Evolutionary conservation across 2,888 invertebrate species (phyloP), one percentile per base, ranked within the genome.

Genomic region (Drosophila leonis): DNA sequence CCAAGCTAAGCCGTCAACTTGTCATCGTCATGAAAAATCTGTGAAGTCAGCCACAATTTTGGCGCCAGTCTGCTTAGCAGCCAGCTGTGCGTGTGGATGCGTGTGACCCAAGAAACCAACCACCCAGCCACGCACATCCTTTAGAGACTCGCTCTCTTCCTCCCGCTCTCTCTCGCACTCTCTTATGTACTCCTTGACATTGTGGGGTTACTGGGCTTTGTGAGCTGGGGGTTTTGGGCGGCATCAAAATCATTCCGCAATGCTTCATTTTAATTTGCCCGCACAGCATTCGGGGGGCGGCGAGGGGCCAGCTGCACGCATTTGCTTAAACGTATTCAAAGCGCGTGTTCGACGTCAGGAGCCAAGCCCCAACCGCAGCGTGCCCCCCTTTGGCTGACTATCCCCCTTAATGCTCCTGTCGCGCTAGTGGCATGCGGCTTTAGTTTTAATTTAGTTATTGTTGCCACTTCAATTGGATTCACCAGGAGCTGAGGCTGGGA

Each of bases 1-100:
- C 49, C 49, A 49, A 68, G 72, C 83, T 83, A 75, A 84, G 72
- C 85, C 82, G 80, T 88, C 82, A 81, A 84, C 83, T 79, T 82
- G 78, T 83, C 82, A 83, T 78, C 82, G 80, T 79, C 83, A 85
- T 83, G 78, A 79, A 78, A 90, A 91, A 91, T 91, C 87, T 86
- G 90, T 91, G 88, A 83, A 91, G 91, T 88, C 91, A 90, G 90
- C 89, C 90, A 83, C 90, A 85, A 81, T 90, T 91, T 90, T 91
- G 91, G 91, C 91, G 91, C 91, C 91, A 91, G 90, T 90, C 91
- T 83, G 83, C 88, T 88, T 87, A 75, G 73, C 78, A 80, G 80
- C 91, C 91, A 91, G 90, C 90, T 90, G 90, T 88, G 82, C 80
- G 83, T 82, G 78, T 75, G 75, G 86, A 75, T 81, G 86, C 82